Evolutionary conservation across 2,797 vertebrate genomes (phyloP).

Genomic region (Vespertilio murinus): DNA sequence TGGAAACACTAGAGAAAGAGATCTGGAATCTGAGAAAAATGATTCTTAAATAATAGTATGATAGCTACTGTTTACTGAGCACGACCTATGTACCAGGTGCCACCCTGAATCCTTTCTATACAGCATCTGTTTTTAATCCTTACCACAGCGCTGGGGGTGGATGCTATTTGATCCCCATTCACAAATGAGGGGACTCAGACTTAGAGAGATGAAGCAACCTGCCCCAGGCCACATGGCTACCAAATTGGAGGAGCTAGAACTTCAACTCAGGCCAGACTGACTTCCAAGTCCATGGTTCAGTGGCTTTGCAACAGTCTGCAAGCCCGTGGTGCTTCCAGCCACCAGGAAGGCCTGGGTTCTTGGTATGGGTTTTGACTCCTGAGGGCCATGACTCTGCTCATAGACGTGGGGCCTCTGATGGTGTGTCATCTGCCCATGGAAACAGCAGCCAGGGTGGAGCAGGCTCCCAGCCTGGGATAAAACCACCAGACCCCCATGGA

Average conservation of each 20-base stretch:
- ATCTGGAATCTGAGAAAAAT: slow-evolving; percentile 43
- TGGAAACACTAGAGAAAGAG: neutral
- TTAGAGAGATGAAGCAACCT: slow-evolving; percentile 1
- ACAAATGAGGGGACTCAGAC: neutral
- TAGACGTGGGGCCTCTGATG: neutral
- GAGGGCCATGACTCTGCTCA: neutral
- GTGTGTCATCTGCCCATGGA: slow-evolving; percentile 7
- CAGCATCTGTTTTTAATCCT: slow-evolving; percentile 25
- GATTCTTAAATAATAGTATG: neutral
- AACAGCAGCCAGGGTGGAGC: neutral
- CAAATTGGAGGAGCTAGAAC: neutral
- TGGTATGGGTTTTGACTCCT: neutral
- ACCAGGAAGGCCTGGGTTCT: neutral
- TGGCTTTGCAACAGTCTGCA: neutral
- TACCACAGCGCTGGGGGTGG: neutral
- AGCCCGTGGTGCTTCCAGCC: neutral
- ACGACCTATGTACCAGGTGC: neutral
- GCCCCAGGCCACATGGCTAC: neutral
- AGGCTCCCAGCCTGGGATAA: neutral
- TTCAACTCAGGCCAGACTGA: neutral
- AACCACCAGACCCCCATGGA: neutral
- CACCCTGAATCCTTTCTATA: neutral
- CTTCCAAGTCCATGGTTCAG: neutral
- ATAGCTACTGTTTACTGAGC: neutral
- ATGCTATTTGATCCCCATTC: slow-evolving; percentile 9